phyloP scores from a whole-genome alignment of 2,113 vertebrate genomes.

The Lontra canadensis region DNA sequence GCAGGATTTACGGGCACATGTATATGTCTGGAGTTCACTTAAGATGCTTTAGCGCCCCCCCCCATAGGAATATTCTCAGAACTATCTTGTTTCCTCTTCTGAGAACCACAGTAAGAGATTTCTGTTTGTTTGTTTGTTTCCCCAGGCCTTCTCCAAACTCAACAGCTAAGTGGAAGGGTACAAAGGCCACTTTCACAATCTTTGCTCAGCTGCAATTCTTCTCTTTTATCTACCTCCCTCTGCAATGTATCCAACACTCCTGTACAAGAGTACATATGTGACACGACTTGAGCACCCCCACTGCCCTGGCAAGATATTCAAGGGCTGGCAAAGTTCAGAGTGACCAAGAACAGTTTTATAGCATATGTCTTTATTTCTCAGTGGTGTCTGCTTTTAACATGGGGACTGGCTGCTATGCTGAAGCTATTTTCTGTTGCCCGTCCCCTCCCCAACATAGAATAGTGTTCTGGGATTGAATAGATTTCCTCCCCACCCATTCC shows the following conservation, averaged over 20 bases:
- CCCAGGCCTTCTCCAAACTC: not conserved
- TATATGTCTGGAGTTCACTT: not conserved
- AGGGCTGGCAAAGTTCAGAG: constrained; percentile 1
- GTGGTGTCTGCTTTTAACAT: not conserved
- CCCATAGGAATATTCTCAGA: not conserved
- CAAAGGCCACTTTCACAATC: not conserved
- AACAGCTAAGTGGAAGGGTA: constrained; percentile 12
- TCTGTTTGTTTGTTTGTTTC: not conserved
- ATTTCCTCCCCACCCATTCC: not conserved
- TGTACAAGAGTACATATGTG: not conserved
- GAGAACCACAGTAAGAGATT: not conserved
- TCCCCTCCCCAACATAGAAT: not conserved
- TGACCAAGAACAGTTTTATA: not conserved
- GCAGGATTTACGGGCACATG: not conserved
- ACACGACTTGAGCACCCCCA: not conserved
- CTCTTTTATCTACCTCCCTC: not conserved
- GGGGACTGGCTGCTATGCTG: not conserved
- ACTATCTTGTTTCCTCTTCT: not conserved
- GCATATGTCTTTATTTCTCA: not conserved
- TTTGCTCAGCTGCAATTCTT: constrained; percentile 16
- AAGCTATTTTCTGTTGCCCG: not conserved
- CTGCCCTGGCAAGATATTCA: not conserved
- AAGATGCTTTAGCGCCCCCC: not conserved
- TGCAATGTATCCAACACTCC: not conserved
- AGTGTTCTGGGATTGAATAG: not conserved